These are phyloP conservation scores for Pterobdella sp. DNA, from an alignment of 2,888 invertebrate genomes.

Conservation along the genomic window DNA sequence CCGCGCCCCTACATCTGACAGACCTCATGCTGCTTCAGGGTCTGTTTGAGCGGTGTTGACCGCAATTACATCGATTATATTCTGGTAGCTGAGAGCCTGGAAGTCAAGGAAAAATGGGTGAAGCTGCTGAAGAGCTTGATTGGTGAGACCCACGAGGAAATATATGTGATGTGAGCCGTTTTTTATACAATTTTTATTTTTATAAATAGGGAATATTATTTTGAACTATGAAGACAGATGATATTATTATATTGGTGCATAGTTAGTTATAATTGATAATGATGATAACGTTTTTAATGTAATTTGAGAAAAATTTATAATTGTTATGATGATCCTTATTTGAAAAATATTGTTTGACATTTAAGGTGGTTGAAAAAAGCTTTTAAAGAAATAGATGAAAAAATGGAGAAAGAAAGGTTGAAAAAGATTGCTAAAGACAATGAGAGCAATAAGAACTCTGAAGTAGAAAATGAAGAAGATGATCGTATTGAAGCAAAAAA, in stretches of 20 bases:
- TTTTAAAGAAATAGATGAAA: neutral
- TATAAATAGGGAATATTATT: too few species aligned
- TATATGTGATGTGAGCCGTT: slow-evolving; percentile 8
- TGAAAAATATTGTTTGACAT: too few species aligned
- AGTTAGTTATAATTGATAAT: too few species aligned
- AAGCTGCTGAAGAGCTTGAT: slow-evolving; percentile 16
- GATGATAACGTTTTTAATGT: too few species aligned
- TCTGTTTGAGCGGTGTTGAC: neutral
- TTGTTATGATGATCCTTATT: too few species aligned
- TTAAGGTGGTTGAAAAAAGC: neutral
- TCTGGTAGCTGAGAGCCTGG: slow-evolving; percentile 3
- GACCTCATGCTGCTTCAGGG: slow-evolving; percentile 19
- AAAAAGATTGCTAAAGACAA: neutral
- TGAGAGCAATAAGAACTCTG: neutral
- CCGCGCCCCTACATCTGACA: too few species aligned
- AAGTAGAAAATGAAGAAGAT: too few species aligned
- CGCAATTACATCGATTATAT: slow-evolving; percentile 3
- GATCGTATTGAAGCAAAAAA: too few species aligned
- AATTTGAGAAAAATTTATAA: too few species aligned
- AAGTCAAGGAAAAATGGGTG: slow-evolving; percentile 19
- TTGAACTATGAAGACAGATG: too few species aligned
- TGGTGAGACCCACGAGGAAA: slow-evolving; percentile 19
- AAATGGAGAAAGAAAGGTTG: neutral
- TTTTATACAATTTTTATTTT: neutral
- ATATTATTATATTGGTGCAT: too few species aligned